Evolutionary conservation across 2,888 invertebrate species (phyloP).

Genomic region (Penaeus monodon): DNA sequence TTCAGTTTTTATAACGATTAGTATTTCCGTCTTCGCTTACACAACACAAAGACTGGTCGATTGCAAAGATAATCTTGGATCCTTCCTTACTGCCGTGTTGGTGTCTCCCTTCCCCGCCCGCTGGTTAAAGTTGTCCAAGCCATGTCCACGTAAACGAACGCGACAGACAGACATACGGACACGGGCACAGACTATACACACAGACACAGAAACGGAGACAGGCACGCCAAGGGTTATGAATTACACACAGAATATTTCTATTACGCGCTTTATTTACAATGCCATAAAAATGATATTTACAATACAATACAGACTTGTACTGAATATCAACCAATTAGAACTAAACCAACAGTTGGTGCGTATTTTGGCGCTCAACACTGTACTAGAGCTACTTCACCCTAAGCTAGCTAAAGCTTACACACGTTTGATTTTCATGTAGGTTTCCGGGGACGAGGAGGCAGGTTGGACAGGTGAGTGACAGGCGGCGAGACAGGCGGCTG

Average conservation of each 20-base stretch:
- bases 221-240: too few species aligned
- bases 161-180: background rate
- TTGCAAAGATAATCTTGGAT: background rate
- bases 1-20: too few species aligned
- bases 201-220: background rate
- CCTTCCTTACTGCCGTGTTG: background rate
- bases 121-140: background rate
- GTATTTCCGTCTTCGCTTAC: too few species aligned
- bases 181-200: background rate
- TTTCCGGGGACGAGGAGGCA: slow-evolving; percentile 12
- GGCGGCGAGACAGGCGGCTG: background rate
- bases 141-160: background rate
- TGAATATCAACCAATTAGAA: slow-evolving; percentile 39
- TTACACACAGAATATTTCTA: background rate
- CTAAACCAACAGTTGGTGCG: slow-evolving; percentile 30
- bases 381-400: slow-evolving; percentile 28
- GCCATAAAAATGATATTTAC: slow-evolving; percentile 43
- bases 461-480: background rate
- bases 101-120: too few species aligned
- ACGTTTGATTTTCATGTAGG: slow-evolving; percentile 37
- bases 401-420: slow-evolving; percentile 23
- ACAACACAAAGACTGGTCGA: background rate
- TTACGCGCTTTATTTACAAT: slow-evolving; percentile 45
- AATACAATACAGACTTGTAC: slow-evolving; percentile 42
- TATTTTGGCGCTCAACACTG: slow-evolving; percentile 27